Evolutionary conservation across 1,140 invertebrate species (phyloP), one percentile per base, ranked within the genome.

Genomic region (Proales similis): DNA sequence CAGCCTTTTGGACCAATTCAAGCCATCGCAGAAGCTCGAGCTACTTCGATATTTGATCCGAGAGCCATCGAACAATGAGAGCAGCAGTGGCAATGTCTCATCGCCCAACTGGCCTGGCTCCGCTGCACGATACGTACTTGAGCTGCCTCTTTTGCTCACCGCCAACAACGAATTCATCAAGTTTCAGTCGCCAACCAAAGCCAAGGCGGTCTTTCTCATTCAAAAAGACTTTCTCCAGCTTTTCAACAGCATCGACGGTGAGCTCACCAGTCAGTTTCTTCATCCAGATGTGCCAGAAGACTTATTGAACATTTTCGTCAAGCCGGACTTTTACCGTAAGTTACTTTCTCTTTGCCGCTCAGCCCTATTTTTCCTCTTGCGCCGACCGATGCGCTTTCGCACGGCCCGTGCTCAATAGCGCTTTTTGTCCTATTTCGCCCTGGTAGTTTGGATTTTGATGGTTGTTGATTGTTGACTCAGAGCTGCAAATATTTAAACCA

Each of bases 101-200:
- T 17, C 26, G 12, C 39, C 29, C 20, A 6, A 36, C 11, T 57
- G 51, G 51, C 51, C 51, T 4, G 43, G n/a, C 26, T n/a, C 57
- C n/a, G 57, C 39, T 9, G 39, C 57, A n/a, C 20, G 57, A 19
- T 45, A 45, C 27, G 42, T 61, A 24, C 20, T 61, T 24, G 57
- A 61, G n/a, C 11, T 61, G 26, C 57, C 39, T 24, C 26, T 61
- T 6, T 61, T 61, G 26, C 17, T 45, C 12, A 22, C 47, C 22
- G 38, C 57, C 19, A 61, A 46, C 47, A 36, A 61, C n/a, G 27
- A 61, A 46, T 61, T 61, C 27, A 30, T 61, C 17, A 61, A 45
- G 27, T 61, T 61, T 61, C 57, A 61, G 47, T 7, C 39, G 14
- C 20, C 51, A 17, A 61, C 45, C 14, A 45, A 61, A 32, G 27